phyloP scores from a whole-genome alignment of 2,113 vertebrate genomes.

The Rhea americana region DNA sequence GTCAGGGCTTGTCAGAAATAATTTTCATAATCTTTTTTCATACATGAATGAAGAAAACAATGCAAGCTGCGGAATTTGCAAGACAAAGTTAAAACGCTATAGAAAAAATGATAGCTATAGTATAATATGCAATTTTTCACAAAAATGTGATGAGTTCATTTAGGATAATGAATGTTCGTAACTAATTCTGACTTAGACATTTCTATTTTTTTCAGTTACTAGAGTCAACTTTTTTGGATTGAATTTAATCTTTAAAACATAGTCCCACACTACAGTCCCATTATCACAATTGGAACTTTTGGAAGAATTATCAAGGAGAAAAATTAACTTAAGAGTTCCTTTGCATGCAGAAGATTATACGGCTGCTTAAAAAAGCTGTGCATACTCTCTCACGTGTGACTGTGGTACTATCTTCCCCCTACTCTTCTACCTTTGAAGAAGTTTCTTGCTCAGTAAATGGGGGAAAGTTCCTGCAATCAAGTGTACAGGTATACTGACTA shows the following conservation, averaged over 20 bases:
- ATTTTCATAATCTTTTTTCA: not conserved
- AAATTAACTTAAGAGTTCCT: not conserved
- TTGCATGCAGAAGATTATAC: not conserved
- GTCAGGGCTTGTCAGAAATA: not conserved
- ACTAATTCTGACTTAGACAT: not conserved
- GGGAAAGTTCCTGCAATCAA: not conserved
- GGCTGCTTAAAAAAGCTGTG: not conserved
- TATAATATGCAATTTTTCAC: not conserved
- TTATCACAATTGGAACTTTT: not conserved
- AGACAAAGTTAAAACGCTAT: not conserved
- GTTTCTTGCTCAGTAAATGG: not conserved
- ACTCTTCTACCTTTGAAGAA: not conserved
- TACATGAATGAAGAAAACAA: not conserved
- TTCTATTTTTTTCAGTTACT: not conserved
- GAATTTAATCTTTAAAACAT: not conserved
- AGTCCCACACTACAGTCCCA: not conserved
- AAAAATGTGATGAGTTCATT: not conserved
- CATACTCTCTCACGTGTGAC: not conserved
- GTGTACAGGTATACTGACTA: not conserved
- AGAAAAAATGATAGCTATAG: not conserved
- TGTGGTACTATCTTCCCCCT: not conserved
- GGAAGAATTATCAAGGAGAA: not conserved
- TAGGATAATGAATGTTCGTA: not conserved
- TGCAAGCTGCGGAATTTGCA: not conserved
- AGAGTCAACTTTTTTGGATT: not conserved